Evolutionary conservation across 2,888 invertebrate genomes (phyloP), one percentile per base, ranked within the genome.

Genomic region (Alloplasta piceator): DNA sequence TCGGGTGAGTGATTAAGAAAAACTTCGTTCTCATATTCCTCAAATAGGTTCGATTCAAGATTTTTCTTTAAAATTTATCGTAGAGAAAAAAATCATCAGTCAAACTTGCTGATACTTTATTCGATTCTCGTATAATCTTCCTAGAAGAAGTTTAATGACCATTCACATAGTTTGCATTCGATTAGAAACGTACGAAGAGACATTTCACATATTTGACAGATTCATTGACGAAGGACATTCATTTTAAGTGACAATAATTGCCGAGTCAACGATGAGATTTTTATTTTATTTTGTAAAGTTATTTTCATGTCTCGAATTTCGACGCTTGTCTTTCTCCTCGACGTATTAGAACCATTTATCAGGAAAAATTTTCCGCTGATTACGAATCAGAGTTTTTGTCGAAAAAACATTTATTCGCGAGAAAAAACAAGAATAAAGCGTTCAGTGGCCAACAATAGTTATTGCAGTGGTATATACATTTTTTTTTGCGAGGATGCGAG

Each of bases 1-100:
- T 93, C 95, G 99, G 92, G 97, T 99, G 93, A 97, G 94, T 91
- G 12, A 55, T 67, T 75, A 1, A 26, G 7, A 4, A 56, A 38
- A 43, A 63, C 1, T 26, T 26, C 26, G 3, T 2, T 26, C 26
- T 26, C 26, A 26, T 26, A 26, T 26, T 26, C 26, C 3, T 26
- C 3, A 26, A 26, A 26, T 26, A 26, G 26, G 26, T 26, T 26
- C 26, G 26, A 26, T 26, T 26, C 26, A 26, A 26, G 1, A 26
- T 26, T 26, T 26, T 26, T 26, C 26, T 26, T 26, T 3, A 26
- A 16, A 52, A 46, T 70, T 38, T 14, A 46, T 14, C 10, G 12
- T 0, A 5, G 14, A 12, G n/a, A 50, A 52, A 10, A 10, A 12
- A 66, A 60, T 52, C 52, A 58, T 41, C 1, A 50, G 7, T 66